These are phyloP conservation scores for Nestor notabilis DNA, from an alignment of 2,113 vertebrate genomes.

Conservation along the genomic window DNA sequence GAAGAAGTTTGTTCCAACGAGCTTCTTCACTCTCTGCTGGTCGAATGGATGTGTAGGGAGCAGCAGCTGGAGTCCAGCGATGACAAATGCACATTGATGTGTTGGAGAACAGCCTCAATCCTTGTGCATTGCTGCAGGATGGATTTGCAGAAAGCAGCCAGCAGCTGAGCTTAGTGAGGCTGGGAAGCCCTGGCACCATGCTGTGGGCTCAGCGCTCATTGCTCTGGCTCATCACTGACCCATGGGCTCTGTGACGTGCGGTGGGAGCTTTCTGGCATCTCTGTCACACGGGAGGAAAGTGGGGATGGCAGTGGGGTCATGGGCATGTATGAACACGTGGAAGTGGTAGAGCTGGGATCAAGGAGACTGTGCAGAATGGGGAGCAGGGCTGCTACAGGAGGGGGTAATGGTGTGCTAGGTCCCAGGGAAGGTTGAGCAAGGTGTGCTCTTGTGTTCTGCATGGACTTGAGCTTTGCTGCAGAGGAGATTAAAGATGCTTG, in stretches of 20 bases:
- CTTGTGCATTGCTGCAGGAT: neutral
- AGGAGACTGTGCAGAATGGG: neutral
- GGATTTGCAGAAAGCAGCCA: neutral
- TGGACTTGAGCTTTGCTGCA: neutral
- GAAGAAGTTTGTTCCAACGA: neutral
- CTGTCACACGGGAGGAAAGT: accelerated
- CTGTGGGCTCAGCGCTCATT: neutral
- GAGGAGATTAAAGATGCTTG: neutral
- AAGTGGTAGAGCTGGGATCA: neutral
- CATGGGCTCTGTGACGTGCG: accelerated
- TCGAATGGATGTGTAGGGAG: neutral
- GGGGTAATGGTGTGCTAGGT: neutral
- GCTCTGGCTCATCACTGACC: neutral
- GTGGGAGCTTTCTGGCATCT: neutral
- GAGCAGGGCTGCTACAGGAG: neutral
- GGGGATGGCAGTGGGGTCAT: neutral
- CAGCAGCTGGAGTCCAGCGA: neutral
- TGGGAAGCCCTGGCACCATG: neutral
- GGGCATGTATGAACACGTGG: neutral
- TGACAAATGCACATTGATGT: neutral
- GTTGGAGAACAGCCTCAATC: neutral
- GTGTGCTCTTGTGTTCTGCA: neutral
- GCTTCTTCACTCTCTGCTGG: neutral
- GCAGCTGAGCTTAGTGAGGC: neutral
- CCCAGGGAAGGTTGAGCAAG: neutral